Evolutionary conservation across 2,113 vertebrate species (phyloP), one percentile per base, ranked within the genome.

Genomic region (Cochlearius cochlearius): DNA sequence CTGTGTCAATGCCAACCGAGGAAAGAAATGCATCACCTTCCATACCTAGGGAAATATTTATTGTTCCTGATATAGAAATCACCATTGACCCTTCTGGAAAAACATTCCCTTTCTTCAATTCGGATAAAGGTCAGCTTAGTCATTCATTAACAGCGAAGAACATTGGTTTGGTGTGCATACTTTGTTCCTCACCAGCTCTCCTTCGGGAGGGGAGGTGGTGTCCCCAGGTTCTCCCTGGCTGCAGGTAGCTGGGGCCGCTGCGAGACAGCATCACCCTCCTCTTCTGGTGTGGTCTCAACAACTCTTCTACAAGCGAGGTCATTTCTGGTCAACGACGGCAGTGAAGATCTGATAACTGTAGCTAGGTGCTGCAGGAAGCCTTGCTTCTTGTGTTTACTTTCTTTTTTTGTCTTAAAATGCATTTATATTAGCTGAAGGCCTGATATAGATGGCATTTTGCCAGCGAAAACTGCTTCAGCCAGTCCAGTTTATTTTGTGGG

Each of bases 121-220:
- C 3, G 84, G 84, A 36, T 80, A 96, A 97, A 97, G 97, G 96
- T 96, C 81, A 6, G 27, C 2, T 84, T 75, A 88, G 93, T 96
- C 34, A 84, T 77, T 96, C 92, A 88, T 96, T 86, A 95, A 95
- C 68, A 64, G 10, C 22, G 38, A 60, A 68, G 36, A 75, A 63
- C 45, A 9, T 16, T 11, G 64, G 53, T 96, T 75, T 59, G 20
- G 34, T 76, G 59, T 38, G 50, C 66, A 29, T 64, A 53, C 45
- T 88, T 94, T 60, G 78, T 75, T 95, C 66, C 38, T 87, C 38
- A 38, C 12, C 52, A 76, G 41, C 53, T 8, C 8, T 32, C 11
- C 36, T 32, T 62, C 0, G 0, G 52, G 32, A 34, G 22, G 15
- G 18, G 32, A 53, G 58, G 9, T 26, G 34, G 1, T 20, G 7